Evolutionary conservation across 2,797 vertebrate genomes (phyloP).

Genomic region (Cygnus olor): DNA sequence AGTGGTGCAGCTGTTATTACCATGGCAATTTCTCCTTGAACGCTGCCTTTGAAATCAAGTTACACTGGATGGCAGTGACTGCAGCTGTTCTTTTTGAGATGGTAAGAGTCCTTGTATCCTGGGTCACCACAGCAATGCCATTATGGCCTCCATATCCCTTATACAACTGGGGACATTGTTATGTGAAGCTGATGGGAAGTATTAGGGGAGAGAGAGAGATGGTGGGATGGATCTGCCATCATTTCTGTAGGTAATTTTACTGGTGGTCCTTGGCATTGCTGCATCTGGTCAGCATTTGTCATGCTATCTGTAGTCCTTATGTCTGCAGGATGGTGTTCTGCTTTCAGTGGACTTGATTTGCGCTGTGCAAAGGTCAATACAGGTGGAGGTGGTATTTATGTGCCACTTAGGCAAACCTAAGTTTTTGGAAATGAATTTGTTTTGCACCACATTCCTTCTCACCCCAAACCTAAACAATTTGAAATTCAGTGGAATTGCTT

Average conservation of each 20-base stretch:
- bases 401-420: background rate
- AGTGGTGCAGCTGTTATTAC: slow-evolving; percentile 99
- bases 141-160: background rate
- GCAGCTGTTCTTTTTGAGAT: slow-evolving; percentile 97
- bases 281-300: background rate
- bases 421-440: background rate
- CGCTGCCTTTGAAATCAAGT: slow-evolving; percentile 94
- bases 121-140: background rate
- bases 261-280: background rate
- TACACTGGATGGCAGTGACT: slow-evolving; percentile 98
- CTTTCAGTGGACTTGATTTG: background rate
- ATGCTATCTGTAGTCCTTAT: background rate
- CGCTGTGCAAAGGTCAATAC: background rate
- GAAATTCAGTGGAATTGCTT: background rate
- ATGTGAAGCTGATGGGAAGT: background rate
- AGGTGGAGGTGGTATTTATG: background rate
- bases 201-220: background rate
- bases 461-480: background rate
- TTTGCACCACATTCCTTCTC: background rate
- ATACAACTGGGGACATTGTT: rapidly evolving
- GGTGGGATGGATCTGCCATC: background rate
- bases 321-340: background rate
- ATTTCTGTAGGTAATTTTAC: background rate
- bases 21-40: slow-evolving; percentile 95
- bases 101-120: slow-evolving; percentile 80